Conservation (phyloP, 2,113 vertebrate genomes). For the Carassius auratus region DNA sequence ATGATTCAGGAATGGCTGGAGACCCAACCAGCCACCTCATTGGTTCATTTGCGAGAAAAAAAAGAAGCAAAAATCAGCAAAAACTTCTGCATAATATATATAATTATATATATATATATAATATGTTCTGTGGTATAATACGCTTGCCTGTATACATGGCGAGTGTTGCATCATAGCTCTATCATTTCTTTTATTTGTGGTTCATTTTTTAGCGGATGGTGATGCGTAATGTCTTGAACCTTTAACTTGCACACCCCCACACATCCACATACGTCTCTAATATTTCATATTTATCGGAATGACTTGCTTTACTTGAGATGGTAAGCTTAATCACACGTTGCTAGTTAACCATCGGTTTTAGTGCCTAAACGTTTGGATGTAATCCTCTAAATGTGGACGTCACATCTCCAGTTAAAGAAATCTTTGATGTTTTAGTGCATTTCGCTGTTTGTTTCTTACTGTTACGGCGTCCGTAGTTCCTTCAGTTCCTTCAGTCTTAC, state of each 20-base stretch:
- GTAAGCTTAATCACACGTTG: constrained; percentile 45
- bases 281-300: constrained; percentile 59
- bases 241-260: constrained; percentile 48
- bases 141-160: constrained; percentile 69
- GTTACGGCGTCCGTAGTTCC: background rate
- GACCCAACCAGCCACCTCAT: constrained; percentile 58
- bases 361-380: constrained; percentile 66
- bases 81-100: constrained; percentile 68
- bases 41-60: constrained; percentile 55
- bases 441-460: constrained; percentile 2
- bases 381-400: constrained; percentile 37
- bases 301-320: constrained; percentile 38
- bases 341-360: constrained; percentile 62
- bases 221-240: constrained; percentile 46
- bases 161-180: constrained; percentile 64
- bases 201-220: constrained; percentile 61
- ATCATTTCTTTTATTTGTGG: constrained; percentile 64
- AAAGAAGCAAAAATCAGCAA: constrained; percentile 59
- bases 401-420: constrained; percentile 3
- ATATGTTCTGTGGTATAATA: constrained; percentile 67
- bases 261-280: constrained; percentile 51
- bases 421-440: background rate
- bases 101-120: constrained; percentile 63
- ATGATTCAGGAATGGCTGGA: constrained; percentile 81
- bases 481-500: constrained; percentile 1